These are phyloP conservation scores for Patagioenas fasciata DNA, from an alignment of 2,113 vertebrate genomes.

Conservation along the genomic window DNA sequence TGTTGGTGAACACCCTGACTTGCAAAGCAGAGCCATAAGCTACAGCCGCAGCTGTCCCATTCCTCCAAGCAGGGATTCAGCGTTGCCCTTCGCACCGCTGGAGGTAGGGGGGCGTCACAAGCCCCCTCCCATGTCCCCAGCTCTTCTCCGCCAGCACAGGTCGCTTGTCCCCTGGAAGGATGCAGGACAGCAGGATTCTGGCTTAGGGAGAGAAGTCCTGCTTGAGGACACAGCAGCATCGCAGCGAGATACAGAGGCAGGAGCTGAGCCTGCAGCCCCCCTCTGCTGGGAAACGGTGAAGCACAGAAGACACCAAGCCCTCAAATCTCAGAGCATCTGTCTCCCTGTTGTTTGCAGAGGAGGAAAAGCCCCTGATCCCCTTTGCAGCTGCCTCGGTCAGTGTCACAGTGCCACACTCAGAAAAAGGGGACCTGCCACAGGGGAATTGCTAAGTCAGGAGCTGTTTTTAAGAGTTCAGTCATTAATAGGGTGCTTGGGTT, in stretches of 20 bases:
- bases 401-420: accelerated
- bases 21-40: neutral
- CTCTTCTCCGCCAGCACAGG: neutral
- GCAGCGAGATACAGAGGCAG: neutral
- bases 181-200: neutral
- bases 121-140: neutral
- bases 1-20: neutral
- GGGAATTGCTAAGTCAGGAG: neutral
- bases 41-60: accelerated
- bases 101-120: neutral
- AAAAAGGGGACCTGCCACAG: neutral
- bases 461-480: neutral
- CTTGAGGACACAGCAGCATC: neutral
- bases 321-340: neutral
- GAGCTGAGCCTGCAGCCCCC: too few species aligned
- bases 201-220: neutral
- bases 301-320: accelerated
- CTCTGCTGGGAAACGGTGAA: neutral
- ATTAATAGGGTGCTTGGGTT: neutral
- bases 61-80: neutral
- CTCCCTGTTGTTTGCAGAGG: neutral
- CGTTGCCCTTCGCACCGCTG: neutral
- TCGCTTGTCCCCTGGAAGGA: neutral
- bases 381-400: neutral
- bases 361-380: neutral